Conservation (phyloP, 2,797 vertebrate species). For the Tauraco hartlaubi region DNA sequence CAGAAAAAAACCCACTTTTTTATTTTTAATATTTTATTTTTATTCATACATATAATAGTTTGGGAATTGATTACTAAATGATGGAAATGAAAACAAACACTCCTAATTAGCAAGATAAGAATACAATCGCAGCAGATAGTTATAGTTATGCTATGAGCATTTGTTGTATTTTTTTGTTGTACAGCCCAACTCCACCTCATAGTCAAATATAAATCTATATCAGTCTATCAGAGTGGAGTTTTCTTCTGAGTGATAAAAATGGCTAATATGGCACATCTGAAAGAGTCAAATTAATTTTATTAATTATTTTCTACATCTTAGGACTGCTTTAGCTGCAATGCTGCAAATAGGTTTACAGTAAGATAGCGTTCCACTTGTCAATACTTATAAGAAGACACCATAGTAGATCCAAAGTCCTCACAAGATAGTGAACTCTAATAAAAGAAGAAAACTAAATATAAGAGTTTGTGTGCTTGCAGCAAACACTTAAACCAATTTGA, state of each 20-base stretch:
- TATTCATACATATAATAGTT: conserved; percentile 29
- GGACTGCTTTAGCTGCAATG: conserved; percentile 18
- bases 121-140: conserved; percentile 17
- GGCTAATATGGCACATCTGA: conserved; percentile 37
- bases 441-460: conserved; percentile 27
- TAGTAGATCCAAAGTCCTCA: conserved; percentile 53
- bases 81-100: conserved; percentile 50
- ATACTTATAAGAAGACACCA: conserved; percentile 33
- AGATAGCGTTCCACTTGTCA: conserved; percentile 48
- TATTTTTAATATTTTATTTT: not conserved
- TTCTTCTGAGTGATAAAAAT: conserved; percentile 54
- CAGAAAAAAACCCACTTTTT: not conserved
- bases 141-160: conserved; percentile 30
- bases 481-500: conserved; percentile 32
- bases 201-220: conserved; percentile 58
- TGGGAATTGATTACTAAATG: conserved; percentile 26
- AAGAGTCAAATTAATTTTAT: conserved; percentile 66
- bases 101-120: conserved; percentile 43
- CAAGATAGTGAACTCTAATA: conserved; percentile 25
- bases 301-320: conserved; percentile 60
- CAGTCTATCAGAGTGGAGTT: conserved; percentile 37
- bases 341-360: conserved; percentile 3
- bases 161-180: conserved; percentile 29
- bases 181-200: conserved; percentile 2
- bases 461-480: not conserved